These are phyloP conservation scores for Pyrgus malvae DNA, from an alignment of 2,888 invertebrate species.

Conservation along the genomic window DNA sequence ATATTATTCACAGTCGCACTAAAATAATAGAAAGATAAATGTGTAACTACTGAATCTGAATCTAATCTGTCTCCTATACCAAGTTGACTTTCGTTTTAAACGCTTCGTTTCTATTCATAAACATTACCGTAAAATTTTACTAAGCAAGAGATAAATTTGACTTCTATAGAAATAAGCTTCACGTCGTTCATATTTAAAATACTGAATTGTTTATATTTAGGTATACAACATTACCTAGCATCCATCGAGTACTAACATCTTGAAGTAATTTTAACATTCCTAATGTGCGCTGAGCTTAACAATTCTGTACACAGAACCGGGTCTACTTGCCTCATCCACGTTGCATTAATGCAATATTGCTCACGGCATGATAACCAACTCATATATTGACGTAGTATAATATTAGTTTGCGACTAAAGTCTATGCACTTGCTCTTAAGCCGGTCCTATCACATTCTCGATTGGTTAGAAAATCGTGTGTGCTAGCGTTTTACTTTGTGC, in stretches of 20 bases:
- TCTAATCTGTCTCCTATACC: no score
- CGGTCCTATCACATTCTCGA: background rate
- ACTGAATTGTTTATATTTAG: no score
- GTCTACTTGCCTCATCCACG: conserved; percentile 8
- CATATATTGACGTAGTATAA: conserved; percentile 13
- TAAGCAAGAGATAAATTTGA: no score
- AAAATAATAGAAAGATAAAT: no score
- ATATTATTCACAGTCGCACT: no score
- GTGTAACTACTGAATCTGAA: no score
- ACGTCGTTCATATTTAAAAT: no score
- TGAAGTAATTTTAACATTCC: background rate
- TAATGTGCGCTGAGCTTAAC: background rate
- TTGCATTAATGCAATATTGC: conserved; percentile 11
- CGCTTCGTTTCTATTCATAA: no score
- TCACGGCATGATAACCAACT: conserved; percentile 8
- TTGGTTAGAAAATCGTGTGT: background rate
- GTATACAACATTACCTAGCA: background rate
- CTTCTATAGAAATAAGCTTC: no score
- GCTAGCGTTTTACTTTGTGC: background rate
- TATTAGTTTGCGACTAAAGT: conserved; percentile 4
- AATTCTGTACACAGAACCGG: background rate
- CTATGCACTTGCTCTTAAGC: background rate
- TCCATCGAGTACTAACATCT: background rate
- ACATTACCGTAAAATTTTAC: no score
- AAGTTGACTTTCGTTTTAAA: no score